These are phyloP conservation scores for Selene dorsalis DNA, from an alignment of 2,797 vertebrate species.

Conservation along the genomic window DNA sequence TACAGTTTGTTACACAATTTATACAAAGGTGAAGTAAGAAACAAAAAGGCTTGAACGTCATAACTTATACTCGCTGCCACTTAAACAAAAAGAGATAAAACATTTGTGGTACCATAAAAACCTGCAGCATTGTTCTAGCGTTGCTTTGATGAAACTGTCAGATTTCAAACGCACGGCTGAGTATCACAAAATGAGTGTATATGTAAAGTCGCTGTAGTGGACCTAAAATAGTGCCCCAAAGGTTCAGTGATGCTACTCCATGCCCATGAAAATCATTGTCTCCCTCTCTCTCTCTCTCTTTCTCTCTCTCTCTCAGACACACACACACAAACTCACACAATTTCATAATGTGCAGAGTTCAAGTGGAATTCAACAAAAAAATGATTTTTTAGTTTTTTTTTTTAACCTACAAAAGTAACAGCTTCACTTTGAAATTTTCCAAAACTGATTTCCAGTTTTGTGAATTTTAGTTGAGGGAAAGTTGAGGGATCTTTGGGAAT, in stretches of 20 bases:
- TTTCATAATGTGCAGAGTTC: slow-evolving; percentile 38
- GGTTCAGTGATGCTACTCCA: slow-evolving; percentile 54
- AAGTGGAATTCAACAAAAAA: slow-evolving; percentile 50
- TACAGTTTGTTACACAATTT: slow-evolving; percentile 75
- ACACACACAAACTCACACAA: slow-evolving; percentile 9
- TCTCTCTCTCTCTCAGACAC: neutral
- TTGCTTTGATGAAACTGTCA: slow-evolving; percentile 47
- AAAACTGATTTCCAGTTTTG: slow-evolving; percentile 1
- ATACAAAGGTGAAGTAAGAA: slow-evolving; percentile 70
- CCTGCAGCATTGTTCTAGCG: slow-evolving; percentile 74
- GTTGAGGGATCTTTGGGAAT: slow-evolving; percentile 31
- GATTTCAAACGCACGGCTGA: slow-evolving; percentile 49
- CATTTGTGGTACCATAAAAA: slow-evolving; percentile 70
- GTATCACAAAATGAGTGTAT: slow-evolving; percentile 35
- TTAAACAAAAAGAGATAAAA: slow-evolving; percentile 65
- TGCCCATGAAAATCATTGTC: slow-evolving; percentile 46
- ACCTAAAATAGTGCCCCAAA: slow-evolving; percentile 62
- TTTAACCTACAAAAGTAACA: slow-evolving; percentile 34
- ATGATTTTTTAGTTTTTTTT: slow-evolving; percentile 41
- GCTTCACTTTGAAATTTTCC: slow-evolving; percentile 15
- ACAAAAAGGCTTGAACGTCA: slow-evolving; percentile 69
- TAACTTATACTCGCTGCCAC: slow-evolving; percentile 67
- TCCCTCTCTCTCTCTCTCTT: slow-evolving; percentile 1
- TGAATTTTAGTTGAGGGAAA: neutral
- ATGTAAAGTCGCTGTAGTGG: slow-evolving; percentile 73